Conservation (phyloP, 2,113 vertebrate genomes). For the Anhinga rufa region DNA sequence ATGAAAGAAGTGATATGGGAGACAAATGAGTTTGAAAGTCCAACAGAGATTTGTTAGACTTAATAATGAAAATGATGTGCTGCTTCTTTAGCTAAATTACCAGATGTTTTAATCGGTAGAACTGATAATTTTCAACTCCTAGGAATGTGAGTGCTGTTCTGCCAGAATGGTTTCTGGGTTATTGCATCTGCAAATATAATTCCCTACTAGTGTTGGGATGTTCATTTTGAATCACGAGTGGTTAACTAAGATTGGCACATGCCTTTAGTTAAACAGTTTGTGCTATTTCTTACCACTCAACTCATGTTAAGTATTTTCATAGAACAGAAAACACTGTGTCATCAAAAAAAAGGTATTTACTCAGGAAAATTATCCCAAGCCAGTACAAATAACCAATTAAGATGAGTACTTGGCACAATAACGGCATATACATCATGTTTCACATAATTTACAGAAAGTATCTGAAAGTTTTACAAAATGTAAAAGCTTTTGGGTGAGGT, state of each 20-base stretch:
- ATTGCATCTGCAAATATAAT: background rate
- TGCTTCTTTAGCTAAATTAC: background rate
- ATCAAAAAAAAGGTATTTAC: background rate
- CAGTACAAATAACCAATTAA: background rate
- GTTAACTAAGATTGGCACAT: background rate
- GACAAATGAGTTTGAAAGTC: background rate
- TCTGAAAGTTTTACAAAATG: background rate
- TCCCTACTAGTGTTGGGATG: background rate
- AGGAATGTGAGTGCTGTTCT: background rate
- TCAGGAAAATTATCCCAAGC: background rate
- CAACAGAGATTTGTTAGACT: background rate
- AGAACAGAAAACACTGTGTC: background rate
- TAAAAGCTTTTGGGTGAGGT: background rate
- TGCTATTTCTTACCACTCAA: background rate
- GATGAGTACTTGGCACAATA: background rate
- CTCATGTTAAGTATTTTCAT: background rate
- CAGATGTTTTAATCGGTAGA: background rate
- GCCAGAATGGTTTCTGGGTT: background rate
- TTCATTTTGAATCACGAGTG: background rate
- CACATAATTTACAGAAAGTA: background rate
- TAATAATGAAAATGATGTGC: background rate
- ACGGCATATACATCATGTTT: background rate
- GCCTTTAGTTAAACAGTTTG: background rate
- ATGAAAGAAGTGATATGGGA: background rate
- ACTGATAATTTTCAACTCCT: background rate